Conservation (phyloP, 2,888 invertebrate species). For the Fragum whitleyi region DNA sequence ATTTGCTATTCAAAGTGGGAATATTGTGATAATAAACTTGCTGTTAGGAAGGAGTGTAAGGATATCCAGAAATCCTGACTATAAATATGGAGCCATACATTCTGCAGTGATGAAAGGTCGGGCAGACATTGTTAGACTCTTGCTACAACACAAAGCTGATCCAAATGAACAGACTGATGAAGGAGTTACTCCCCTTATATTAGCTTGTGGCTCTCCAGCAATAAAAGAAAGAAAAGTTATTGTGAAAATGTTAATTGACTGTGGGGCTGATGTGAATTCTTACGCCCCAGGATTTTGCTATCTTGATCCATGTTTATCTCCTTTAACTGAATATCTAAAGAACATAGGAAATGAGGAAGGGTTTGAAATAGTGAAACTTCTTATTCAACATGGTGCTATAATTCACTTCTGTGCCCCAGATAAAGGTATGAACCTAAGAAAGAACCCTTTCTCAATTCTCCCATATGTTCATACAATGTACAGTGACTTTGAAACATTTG, state of each 20-base stretch:
- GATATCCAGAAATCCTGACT: conserved; percentile 88
- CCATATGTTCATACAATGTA: conserved; percentile 91
- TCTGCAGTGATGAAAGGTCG: conserved; percentile 90
- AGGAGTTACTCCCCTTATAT: conserved; percentile 84
- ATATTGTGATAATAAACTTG: conserved; percentile 90
- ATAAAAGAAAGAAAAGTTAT: conserved; percentile 77
- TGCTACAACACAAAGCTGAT: conserved; percentile 86
- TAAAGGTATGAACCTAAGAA: conserved; percentile 72
- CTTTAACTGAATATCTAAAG: conserved; percentile 92
- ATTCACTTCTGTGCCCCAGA: conserved; percentile 87
- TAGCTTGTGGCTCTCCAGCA: conserved; percentile 83
- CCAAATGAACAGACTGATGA: conserved; percentile 85
- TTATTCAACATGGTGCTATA: conserved; percentile 91
- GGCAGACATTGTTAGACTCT: conserved; percentile 77
- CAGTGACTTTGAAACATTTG: conserved; percentile 87
- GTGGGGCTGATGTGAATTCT: conserved; percentile 81
- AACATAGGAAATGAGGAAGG: conserved; percentile 88
- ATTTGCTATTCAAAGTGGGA: conserved; percentile 93
- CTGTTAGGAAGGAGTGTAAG: conserved; percentile 93
- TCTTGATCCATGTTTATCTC: conserved; percentile 89
- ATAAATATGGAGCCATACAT: conserved; percentile 92
- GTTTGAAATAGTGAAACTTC: conserved; percentile 89
- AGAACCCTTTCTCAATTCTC: conserved; percentile 92
- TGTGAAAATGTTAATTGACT: conserved; percentile 75
- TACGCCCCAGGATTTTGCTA: conserved; percentile 86